These are phyloP conservation scores for Pedicia rivosa DNA, from an alignment of 2,888 invertebrate species.

Conservation along the genomic window DNA sequence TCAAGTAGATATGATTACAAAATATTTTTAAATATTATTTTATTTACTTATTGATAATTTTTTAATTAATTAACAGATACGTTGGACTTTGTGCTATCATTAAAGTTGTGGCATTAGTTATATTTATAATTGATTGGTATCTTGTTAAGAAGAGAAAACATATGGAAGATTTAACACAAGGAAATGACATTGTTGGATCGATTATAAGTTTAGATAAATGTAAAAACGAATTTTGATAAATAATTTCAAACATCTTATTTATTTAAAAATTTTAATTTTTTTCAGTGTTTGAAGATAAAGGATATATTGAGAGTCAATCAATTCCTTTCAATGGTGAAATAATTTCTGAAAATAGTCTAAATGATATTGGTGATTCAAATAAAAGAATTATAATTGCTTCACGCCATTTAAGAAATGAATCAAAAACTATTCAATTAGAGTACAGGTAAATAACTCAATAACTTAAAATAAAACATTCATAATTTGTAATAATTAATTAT, in stretches of 20 bases:
- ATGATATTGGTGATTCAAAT: constrained; percentile 9
- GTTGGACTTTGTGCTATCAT: constrained; percentile 82
- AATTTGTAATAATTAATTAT: constrained; percentile 1
- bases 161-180: constrained; percentile 39
- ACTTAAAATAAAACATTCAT: neutral
- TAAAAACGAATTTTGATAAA: constrained; percentile 29
- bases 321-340: constrained; percentile 21
- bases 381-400: constrained; percentile 33
- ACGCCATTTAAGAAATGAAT: constrained; percentile 42
- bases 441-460: constrained; percentile 27
- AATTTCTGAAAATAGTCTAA: constrained; percentile 16
- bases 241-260: neutral
- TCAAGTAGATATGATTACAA: constrained; percentile 41
- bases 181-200: constrained; percentile 57
- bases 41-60: neutral
- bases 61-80: constrained; percentile 39
- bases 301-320: constrained; percentile 34
- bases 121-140: constrained; percentile 84
- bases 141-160: constrained; percentile 57
- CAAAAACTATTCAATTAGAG: constrained; percentile 45
- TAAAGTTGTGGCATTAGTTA: constrained; percentile 69
- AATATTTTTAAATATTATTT: neutral
- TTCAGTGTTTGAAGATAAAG: constrained; percentile 61
- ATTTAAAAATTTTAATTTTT: constrained; percentile 8
- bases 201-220: constrained; percentile 75